Base-by-base conservation (phyloP, 1,140 invertebrate genomes). In the Heliconius hermathena region DNA sequence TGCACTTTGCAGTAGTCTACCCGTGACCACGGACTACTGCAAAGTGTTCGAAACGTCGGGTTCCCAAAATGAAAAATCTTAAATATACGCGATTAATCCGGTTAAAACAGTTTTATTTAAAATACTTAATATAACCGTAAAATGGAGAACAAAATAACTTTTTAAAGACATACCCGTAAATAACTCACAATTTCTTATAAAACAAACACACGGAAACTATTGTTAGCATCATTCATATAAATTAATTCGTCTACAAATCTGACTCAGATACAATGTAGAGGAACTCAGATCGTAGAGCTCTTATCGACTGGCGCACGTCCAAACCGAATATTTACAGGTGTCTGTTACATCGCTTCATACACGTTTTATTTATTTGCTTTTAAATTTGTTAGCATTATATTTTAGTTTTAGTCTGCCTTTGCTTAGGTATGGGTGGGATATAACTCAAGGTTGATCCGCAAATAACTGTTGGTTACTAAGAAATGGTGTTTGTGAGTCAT, bases 161-260 rank as follows among this genome's bases (percentile, higher is more conserved):
- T 46, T 46, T 13, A 46, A 16, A 46, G 13, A 13, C 13, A 46
- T 46, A 46, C 4, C 0, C 8, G 3, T 46, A 46, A 11, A 46
- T 46, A 11, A 41, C 8, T 11, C 13, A 46, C 4, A 46, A 4
- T 46, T 46, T 46, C 41, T 16, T 33, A 33, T 33, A 52, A 52
- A 52, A 52, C 8, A 8, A 52, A 26, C 9, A 22, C 2, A 57
- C 54, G 54, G n/a, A 8, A 2, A 20, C 16, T 72, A 20, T 72
- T 72, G n/a, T 38, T 72, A 72, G 29, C 38, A 72, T 38, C 33
- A 38, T 72, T 72, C 38, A n/a, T 72, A 72, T 72, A n/a, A 38
- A 72, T 72, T 38, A n/a, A 38, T 38, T 33, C 71, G 20, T 76
- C 54, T 66, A 76, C 74, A 70, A 76, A 76, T 76, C 74, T 76